Evolutionary conservation across 2,888 invertebrate species (phyloP).

Genomic region (Drosophila rubida): DNA sequence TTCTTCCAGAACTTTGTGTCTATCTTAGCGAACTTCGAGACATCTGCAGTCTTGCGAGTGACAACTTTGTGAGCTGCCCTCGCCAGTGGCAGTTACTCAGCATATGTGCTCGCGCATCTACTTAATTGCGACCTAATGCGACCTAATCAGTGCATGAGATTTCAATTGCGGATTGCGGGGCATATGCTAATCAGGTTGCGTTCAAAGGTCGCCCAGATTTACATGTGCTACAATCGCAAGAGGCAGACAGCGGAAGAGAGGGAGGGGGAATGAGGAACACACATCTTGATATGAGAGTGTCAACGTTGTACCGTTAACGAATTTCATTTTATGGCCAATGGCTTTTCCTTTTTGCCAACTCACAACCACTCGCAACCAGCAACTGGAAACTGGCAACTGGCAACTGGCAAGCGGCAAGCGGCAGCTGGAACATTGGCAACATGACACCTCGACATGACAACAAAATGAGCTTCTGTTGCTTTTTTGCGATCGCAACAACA

Average conservation of each 20-base stretch:
- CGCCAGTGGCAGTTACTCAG: not conserved
- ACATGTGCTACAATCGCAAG: conserved; percentile 39
- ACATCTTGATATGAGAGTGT: conserved; percentile 74
- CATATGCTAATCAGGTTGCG: conserved; percentile 50
- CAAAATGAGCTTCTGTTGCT: conserved; percentile 81
- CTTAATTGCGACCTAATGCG: conserved; percentile 59
- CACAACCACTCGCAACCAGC: no score
- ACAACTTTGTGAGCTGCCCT: conserved; percentile 26
- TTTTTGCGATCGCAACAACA: conserved; percentile 62
- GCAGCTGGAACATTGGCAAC: conserved; percentile 74
- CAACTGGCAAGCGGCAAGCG: conserved; percentile 26
- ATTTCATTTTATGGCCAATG: conserved; percentile 58
- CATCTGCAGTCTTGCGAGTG: not conserved
- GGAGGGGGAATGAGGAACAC: conserved; percentile 11
- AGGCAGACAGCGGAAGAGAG: no score
- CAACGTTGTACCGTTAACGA: conserved; percentile 74
- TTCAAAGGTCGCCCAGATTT: conserved; percentile 64
- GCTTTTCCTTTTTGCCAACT: conserved; percentile 26
- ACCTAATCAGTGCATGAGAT: conserved; percentile 63
- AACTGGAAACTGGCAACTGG: conserved; percentile 20
- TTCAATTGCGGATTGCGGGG: conserved; percentile 58
- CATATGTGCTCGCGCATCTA: conserved; percentile 6
- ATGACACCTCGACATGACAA: conserved; percentile 80
- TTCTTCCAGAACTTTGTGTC: no score
- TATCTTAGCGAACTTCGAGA: no score